phyloP scores from a whole-genome alignment of 1,140 invertebrate genomes.

The Platorchestia sp. region DNA sequence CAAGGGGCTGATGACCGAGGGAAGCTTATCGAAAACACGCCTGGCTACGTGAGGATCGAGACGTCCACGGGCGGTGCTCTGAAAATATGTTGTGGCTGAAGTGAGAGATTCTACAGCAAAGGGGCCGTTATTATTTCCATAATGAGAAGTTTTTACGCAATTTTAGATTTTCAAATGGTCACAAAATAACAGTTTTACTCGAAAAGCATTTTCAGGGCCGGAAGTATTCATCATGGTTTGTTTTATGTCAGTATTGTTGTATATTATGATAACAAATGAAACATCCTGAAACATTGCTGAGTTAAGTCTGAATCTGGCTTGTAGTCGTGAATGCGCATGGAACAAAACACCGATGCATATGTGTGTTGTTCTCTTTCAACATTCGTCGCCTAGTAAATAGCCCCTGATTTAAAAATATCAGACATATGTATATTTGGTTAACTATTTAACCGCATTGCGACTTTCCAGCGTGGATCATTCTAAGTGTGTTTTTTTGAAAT shows the following conservation, averaged over 20 bases:
- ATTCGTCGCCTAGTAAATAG: background rate
- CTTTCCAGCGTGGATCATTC: no score
- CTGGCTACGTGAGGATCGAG: background rate
- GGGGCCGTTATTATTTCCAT: background rate
- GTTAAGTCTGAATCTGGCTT: background rate
- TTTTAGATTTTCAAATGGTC: background rate
- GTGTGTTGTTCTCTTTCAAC: background rate
- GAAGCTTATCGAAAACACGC: background rate
- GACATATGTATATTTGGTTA: no score
- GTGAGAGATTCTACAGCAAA: background rate
- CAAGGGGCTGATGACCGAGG: background rate
- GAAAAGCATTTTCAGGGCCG: background rate
- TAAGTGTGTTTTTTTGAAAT: no score
- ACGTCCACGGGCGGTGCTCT: background rate
- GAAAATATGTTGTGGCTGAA: background rate
- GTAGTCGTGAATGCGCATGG: background rate
- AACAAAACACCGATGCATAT: background rate
- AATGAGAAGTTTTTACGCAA: background rate
- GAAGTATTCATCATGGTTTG: background rate
- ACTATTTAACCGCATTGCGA: no score
- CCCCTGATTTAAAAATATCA: background rate
- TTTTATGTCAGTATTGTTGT: background rate
- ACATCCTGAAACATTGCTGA: background rate
- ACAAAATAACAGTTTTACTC: background rate
- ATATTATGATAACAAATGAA: background rate